Conservation (phyloP, 2,888 invertebrate species). For the Lepidonotus clava region DNA sequence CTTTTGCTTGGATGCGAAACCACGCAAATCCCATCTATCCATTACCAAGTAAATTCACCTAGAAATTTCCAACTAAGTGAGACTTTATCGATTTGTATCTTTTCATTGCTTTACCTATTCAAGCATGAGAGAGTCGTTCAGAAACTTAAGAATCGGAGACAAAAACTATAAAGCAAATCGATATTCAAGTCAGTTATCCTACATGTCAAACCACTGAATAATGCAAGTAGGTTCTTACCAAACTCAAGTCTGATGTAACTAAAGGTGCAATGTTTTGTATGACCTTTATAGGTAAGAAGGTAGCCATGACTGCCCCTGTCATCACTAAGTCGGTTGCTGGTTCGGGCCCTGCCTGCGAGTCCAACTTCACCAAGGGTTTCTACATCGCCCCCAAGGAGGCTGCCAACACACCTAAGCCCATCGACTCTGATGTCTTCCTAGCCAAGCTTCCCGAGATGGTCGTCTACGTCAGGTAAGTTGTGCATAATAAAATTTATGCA, state of each 20-base stretch:
- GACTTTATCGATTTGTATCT: too few relatives aligned
- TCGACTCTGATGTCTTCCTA: neutral
- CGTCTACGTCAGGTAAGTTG: conserved; percentile 7
- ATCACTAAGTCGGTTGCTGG: conserved; percentile 57
- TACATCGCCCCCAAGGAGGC: neutral
- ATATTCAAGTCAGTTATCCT: too few relatives aligned
- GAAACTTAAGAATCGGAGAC: too few relatives aligned
- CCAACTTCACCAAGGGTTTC: conserved; percentile 61
- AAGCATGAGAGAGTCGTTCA: too few relatives aligned
- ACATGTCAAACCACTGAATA: neutral
- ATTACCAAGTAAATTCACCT: too few relatives aligned
- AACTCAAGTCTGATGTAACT: too few relatives aligned
- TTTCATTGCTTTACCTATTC: too few relatives aligned
- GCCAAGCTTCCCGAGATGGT: neutral
- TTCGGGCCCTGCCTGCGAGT: conserved; percentile 60
- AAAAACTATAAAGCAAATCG: too few relatives aligned
- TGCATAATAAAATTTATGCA: too few relatives aligned
- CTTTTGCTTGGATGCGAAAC: too few relatives aligned
- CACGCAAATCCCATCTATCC: too few relatives aligned
- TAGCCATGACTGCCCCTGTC: conserved; percentile 63
- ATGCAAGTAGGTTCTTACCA: neutral
- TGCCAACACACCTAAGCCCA: neutral
- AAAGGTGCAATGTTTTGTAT: neutral
- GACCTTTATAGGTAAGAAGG: conserved; percentile 55
- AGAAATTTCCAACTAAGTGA: too few relatives aligned